Evolutionary conservation across 1,140 invertebrate genomes (phyloP).

Genomic region (Frieseomelitta varia): DNA sequence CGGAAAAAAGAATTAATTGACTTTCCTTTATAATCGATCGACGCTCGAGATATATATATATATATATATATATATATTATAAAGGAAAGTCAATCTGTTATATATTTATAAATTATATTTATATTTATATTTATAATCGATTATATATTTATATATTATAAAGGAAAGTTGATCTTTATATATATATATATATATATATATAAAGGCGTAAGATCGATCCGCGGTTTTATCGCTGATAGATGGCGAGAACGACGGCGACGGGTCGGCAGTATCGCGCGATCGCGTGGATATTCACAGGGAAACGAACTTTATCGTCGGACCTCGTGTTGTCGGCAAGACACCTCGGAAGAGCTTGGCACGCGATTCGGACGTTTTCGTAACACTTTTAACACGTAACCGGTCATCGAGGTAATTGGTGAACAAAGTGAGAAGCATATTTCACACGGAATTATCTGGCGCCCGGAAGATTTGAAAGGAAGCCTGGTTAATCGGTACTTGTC

Average conservation of each 20-base stretch:
- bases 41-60: too few relatives aligned
- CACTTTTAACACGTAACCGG: conserved; percentile 50
- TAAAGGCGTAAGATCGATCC: too few relatives aligned
- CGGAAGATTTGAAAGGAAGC: conserved; percentile 21
- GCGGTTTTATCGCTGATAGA: too few relatives aligned
- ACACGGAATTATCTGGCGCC: conserved; percentile 34
- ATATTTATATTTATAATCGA: too few relatives aligned
- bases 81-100: too few relatives aligned
- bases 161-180: too few relatives aligned
- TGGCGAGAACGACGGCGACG: background rate
- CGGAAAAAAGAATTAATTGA: too few relatives aligned
- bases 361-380: conserved; percentile 48
- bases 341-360: conserved; percentile 43
- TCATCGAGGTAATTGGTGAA: conserved; percentile 51
- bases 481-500: conserved; percentile 6
- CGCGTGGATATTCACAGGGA: conserved; percentile 26
- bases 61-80: too few relatives aligned
- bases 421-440: conserved; percentile 50
- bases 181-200: too few relatives aligned
- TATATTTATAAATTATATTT: too few relatives aligned
- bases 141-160: too few relatives aligned
- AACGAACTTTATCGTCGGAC: conserved; percentile 28
- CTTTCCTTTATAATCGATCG: too few relatives aligned
- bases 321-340: conserved; percentile 35
- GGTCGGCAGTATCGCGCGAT: background rate